Conservation (phyloP, 2,113 vertebrate species). For the Mus musculus region DNA sequence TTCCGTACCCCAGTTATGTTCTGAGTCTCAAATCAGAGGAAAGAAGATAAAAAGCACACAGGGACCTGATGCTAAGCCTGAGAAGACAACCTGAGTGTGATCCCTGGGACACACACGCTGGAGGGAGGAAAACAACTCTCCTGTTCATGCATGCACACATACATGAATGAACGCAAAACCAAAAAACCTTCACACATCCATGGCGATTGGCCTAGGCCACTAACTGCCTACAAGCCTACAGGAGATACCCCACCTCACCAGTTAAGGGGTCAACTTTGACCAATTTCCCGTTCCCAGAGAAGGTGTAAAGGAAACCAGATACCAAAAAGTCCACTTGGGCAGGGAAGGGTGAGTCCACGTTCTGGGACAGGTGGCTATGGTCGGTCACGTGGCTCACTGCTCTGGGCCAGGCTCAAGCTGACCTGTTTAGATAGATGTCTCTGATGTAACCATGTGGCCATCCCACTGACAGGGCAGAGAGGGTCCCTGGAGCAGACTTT, state of each 20-base stretch:
- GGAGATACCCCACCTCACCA: neutral
- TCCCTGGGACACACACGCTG: neutral
- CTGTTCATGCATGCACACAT: neutral
- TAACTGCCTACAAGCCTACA: neutral
- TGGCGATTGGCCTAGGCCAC: neutral
- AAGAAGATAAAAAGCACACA: neutral
- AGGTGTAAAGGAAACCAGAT: neutral
- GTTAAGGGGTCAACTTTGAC: neutral
- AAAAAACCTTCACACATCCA: neutral
- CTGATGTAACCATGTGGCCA: neutral
- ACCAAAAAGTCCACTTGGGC: neutral
- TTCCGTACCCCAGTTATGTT: neutral
- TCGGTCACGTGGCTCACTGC: neutral
- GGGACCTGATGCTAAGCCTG: too few species aligned
- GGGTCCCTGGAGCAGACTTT: neutral
- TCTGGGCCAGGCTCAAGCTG: conserved; percentile 75
- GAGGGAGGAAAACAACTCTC: neutral
- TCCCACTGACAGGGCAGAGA: neutral
- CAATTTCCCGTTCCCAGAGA: neutral
- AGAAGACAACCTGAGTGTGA: neutral
- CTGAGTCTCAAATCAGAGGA: neutral
- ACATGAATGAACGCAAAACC: neutral
- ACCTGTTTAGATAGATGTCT: conserved; percentile 64
- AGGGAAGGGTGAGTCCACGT: neutral
- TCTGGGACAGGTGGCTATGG: neutral